Percentiles rank a stretch among this genome's conserved stretches.
These are phyloP conservation scores for Hartigia nigra DNA, from an alignment of 2,888 invertebrate species.

Conservation along the genomic window DNA sequence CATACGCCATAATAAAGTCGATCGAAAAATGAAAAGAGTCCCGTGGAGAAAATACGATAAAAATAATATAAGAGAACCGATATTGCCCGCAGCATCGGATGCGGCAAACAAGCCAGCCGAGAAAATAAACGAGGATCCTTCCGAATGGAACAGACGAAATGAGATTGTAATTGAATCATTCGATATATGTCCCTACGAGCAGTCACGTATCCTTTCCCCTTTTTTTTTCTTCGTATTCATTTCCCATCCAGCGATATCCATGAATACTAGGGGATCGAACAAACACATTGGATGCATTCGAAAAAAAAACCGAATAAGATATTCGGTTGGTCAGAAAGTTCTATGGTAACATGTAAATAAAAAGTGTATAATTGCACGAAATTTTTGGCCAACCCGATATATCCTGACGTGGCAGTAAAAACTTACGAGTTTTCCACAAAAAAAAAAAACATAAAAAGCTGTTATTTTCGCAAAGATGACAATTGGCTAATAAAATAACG, in stretches of 20 bases:
- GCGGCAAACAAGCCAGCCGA: constrained; percentile 28
- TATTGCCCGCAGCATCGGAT: constrained; percentile 23
- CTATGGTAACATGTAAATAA: too few species aligned
- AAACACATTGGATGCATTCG: neutral
- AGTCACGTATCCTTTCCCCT: constrained; percentile 7
- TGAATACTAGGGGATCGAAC: neutral
- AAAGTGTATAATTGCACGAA: too few species aligned
- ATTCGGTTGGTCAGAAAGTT: too few species aligned
- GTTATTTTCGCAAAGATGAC: neutral
- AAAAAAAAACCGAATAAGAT: neutral
- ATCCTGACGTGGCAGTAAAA: neutral
- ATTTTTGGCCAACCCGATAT: too few species aligned
- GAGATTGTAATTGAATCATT: constrained; percentile 34
- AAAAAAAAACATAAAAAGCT: neutral
- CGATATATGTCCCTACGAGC: constrained; percentile 15
- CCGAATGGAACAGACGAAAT: constrained; percentile 26
- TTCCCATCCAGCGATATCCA: neutral
- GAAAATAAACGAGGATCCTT: constrained; percentile 22
- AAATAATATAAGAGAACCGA: constrained; percentile 3
- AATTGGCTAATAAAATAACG: neutral
- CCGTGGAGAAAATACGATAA: neutral
- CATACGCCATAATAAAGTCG: neutral
- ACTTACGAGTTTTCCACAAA: neutral
- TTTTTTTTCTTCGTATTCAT: constrained; percentile 1
- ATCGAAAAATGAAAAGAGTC: neutral